A percentile compares a stretch with the other conserved stretches of the same genome.
These are phyloP conservation scores for Priocnemis perturbator DNA, from an alignment of 2,888 invertebrate species.

Conservation along the genomic window DNA sequence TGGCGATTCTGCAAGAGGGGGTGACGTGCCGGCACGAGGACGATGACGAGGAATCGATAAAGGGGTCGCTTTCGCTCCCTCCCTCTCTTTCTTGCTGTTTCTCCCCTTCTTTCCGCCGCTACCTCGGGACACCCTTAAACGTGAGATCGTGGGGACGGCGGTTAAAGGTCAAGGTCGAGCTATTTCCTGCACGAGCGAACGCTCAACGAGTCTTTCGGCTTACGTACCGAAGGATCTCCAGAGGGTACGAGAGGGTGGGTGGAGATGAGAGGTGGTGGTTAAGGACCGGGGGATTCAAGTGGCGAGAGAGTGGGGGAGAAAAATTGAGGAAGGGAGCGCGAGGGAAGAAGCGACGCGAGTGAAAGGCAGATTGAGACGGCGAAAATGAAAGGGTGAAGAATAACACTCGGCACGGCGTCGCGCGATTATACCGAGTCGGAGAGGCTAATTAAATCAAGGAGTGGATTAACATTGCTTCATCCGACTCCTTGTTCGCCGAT, in stretches of 20 bases:
- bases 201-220: slow-evolving; percentile 50
- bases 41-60: not conserved
- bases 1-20: no score
- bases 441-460: no score
- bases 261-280: not conserved
- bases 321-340: no score
- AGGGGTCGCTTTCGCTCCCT: no score
- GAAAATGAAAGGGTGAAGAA: not conserved
- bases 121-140: slow-evolving; percentile 57
- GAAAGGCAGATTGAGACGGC: not conserved
- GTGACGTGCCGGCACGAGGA: not conserved
- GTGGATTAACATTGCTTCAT: no score
- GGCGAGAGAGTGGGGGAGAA: not conserved
- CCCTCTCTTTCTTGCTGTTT: slow-evolving; percentile 2
- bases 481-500: no score
- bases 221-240: slow-evolving; percentile 23
- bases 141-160: slow-evolving; percentile 58
- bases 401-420: no score
- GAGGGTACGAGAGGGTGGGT: slow-evolving; percentile 15
- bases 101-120: slow-evolving; percentile 35
- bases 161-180: slow-evolving; percentile 70
- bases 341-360: not conserved
- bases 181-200: slow-evolving; percentile 68
- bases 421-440: no score
- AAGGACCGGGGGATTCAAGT: not conserved